Percentiles rank a stretch among this genome's conserved stretches.
phyloP scores from a whole-genome alignment of 92 coral and sea anemone species.

The Palythoa grandiflora region DNA sequence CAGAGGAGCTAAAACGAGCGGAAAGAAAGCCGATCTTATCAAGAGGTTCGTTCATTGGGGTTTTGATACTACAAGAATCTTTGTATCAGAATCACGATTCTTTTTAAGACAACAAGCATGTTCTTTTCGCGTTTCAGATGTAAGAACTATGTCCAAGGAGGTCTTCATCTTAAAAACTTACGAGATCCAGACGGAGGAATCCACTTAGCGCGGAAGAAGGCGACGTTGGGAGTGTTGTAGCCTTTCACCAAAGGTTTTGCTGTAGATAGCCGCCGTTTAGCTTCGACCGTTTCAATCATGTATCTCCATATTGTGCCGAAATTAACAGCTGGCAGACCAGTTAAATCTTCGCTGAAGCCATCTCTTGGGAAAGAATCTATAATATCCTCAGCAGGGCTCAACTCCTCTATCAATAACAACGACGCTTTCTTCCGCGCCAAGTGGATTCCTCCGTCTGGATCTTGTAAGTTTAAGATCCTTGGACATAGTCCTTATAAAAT shows the following conservation, averaged over 20 bases:
- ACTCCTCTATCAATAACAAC: neutral
- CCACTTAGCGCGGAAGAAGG: constrained; percentile 31
- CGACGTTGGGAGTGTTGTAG: too few species aligned
- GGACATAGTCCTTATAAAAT: neutral
- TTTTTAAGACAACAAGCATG: neutral
- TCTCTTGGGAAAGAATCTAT: constrained; percentile 17
- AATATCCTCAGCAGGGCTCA: constrained; percentile 9
- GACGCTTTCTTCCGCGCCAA: constrained; percentile 31
- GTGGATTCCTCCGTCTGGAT: constrained; percentile 51
- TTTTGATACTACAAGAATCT: neutral
- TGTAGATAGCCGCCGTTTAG: too few species aligned
- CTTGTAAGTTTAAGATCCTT: constrained; percentile 13
- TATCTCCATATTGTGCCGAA: constrained; percentile 39
- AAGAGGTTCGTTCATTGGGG: neutral
- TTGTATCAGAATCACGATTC: neutral
- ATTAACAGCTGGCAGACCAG: constrained; percentile 20
- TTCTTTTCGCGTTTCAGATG: neutral
- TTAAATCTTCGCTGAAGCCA: neutral
- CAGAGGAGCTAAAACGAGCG: constrained; percentile 13
- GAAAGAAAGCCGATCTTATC: neutral
- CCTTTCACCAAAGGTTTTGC: too few species aligned
- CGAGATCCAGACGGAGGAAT: constrained; percentile 54
- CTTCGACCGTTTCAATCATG: too few species aligned
- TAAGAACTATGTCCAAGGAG: neutral
- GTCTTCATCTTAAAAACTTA: constrained; percentile 1